Base-by-base conservation (phyloP, 2,888 invertebrate species). In the Agapostemon virescens region DNA sequence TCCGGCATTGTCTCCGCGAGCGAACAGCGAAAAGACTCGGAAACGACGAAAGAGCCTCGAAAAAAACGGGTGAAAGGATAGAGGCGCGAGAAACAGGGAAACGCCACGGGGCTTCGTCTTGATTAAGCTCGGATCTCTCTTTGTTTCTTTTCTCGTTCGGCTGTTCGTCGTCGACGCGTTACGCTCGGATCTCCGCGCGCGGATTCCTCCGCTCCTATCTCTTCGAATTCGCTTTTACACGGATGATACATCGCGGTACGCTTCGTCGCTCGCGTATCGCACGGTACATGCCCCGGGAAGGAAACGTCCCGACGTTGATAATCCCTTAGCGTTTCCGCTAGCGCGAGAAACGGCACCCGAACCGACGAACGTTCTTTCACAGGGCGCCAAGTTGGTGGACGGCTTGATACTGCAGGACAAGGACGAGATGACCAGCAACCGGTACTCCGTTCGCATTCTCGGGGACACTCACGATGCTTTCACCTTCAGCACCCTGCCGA, bases 321-420 rank as follows among this genome's bases (percentile, higher is more conserved):
- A n/a, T n/a, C n/a, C 1, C 45, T 49, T n/a, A n/a, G n/a, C n/a
- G n/a, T n/a, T n/a, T n/a, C n/a, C n/a, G n/a, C n/a, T n/a, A n/a
- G n/a, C n/a, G n/a, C n/a, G n/a, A n/a, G n/a, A n/a, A n/a, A n/a
- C n/a, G n/a, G n/a, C 45, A 9, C n/a, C 45, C n/a, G n/a, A 9
- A 30, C 0, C 58, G 52, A 23, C 23, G 13, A 55, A 55, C 23
- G 23, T 58, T 40, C 7, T 33, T 15, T 69, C 61, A 63, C 88
- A 93, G 93, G 93, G 91, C 1, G 88, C 91, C 26, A 86, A 89
- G 67, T 86, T 93, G 23, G 91, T 80, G 38, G 72, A 92, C 79
- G 90, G 90, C 70, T 81, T 94, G 69, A 89, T 93, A 81, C 90
- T 94, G 80, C 91, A 89, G 74, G 94, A 94, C 77, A 90, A 90